These are phyloP conservation scores for Carettochelys insculpta DNA, from an alignment of 2,113 vertebrate genomes.

Conservation along the genomic window DNA sequence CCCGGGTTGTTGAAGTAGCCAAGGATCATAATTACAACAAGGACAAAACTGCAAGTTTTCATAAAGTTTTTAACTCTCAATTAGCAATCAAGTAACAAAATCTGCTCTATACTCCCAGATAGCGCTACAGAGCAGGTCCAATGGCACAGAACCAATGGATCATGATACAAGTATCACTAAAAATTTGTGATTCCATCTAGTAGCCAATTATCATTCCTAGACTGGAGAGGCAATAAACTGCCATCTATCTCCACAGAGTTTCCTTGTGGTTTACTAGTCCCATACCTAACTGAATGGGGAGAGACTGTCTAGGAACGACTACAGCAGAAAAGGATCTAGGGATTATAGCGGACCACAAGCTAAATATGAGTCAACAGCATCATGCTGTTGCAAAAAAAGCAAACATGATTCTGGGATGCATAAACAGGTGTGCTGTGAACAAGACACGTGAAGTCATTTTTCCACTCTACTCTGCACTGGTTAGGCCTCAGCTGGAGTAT, in stretches of 20 bases:
- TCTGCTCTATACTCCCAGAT: background rate
- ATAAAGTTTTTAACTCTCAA: background rate
- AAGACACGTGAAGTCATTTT: no score
- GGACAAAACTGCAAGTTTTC: background rate
- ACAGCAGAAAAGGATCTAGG: no score
- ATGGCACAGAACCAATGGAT: background rate
- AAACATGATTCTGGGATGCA: no score
- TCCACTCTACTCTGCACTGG: no score
- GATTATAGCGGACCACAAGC: no score
- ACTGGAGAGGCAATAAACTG: background rate
- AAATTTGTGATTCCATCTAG: background rate
- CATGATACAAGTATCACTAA: background rate
- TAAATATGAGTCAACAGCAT: no score
- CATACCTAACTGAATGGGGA: background rate
- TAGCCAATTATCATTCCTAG: background rate
- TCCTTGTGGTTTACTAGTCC: background rate
- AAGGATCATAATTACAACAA: background rate
- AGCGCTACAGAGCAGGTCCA: background rate
- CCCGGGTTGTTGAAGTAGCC: background rate
- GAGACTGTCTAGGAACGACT: no score
- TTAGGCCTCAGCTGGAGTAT: no score
- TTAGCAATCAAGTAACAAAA: background rate
- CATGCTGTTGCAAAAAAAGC: no score
- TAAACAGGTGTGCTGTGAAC: no score
- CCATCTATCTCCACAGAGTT: background rate